Conservation (phyloP, 2,113 vertebrate species). For the Rostratula benghalensis region DNA sequence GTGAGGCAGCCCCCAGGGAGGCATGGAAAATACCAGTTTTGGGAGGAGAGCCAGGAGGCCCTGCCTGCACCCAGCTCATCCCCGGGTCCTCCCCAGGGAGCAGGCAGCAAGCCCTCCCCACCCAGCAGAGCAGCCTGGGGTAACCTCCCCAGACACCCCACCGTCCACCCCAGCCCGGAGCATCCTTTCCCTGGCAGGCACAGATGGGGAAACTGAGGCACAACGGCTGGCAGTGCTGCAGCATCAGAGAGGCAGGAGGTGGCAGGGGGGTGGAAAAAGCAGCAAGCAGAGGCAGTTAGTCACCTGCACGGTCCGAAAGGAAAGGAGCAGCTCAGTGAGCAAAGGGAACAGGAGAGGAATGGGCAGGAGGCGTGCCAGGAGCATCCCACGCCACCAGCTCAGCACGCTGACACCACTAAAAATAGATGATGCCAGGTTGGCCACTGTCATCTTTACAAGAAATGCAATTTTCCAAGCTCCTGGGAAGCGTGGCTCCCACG, state of each 20-base stretch:
- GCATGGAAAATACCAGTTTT: background rate
- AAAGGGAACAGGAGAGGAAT: background rate
- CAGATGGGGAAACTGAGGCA: slow-evolving; percentile 44
- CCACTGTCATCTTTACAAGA: background rate
- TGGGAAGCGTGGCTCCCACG: background rate
- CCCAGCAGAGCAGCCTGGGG: background rate
- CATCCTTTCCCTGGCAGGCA: background rate
- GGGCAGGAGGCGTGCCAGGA: slow-evolving; percentile 28
- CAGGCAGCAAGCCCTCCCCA: background rate
- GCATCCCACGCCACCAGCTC: slow-evolving; percentile 29
- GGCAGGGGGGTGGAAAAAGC: rapidly evolving
- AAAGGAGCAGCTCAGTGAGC: background rate
- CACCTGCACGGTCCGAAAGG: background rate
- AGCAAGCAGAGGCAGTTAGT: background rate
- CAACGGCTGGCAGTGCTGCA: rapidly evolving
- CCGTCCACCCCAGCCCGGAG: rapidly evolving
- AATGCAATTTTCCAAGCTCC: background rate
- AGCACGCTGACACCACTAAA: slow-evolving; percentile 14
- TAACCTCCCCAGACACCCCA: background rate
- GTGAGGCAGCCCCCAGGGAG: background rate
- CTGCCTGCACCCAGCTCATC: background rate
- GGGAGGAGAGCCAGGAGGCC: background rate
- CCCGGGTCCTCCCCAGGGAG: background rate
- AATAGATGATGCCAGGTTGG: background rate
- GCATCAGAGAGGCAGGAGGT: background rate